Conservation (phyloP, 2,888 invertebrate genomes). For the Agrochola circellaris region DNA sequence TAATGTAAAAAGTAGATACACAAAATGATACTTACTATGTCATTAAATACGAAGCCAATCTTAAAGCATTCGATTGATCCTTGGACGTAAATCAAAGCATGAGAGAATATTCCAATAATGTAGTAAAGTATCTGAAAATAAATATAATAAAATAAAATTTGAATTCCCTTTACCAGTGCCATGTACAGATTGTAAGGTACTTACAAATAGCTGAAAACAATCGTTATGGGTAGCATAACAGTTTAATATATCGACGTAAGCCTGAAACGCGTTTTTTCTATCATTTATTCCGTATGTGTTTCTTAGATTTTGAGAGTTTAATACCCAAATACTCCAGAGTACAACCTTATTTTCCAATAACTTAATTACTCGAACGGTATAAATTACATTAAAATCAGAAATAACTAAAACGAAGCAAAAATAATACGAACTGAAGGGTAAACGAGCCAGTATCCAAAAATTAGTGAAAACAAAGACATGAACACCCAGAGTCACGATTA, state of each 20-base stretch:
- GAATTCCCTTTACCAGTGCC: neutral
- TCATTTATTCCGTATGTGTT: neutral
- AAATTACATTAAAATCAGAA: slow-evolving; percentile 33
- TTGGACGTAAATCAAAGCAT: slow-evolving; percentile 5
- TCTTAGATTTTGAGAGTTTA: neutral
- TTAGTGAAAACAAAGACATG: neutral
- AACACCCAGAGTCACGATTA: neutral
- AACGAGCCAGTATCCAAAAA: neutral
- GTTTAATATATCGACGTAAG: slow-evolving; percentile 23
- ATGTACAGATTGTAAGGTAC: neutral
- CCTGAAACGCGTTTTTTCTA: slow-evolving; percentile 8
- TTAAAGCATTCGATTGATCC: neutral
- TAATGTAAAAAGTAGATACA: neutral
- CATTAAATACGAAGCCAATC: neutral
- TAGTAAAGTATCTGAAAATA: slow-evolving; percentile 31
- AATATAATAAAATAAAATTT: neutral
- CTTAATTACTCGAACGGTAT: slow-evolving; percentile 16
- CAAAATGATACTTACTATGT: slow-evolving; percentile 19
- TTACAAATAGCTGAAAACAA: slow-evolving; percentile 29
- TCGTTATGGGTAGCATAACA: slow-evolving; percentile 17
- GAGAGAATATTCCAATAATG: slow-evolving; percentile 18
- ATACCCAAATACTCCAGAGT: slow-evolving; percentile 9
- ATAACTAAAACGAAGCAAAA: neutral
- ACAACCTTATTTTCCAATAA: slow-evolving; percentile 14
- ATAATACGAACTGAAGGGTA: neutral